Base-by-base conservation (phyloP, 1,140 invertebrate species). In the Anastatus disparis region DNA sequence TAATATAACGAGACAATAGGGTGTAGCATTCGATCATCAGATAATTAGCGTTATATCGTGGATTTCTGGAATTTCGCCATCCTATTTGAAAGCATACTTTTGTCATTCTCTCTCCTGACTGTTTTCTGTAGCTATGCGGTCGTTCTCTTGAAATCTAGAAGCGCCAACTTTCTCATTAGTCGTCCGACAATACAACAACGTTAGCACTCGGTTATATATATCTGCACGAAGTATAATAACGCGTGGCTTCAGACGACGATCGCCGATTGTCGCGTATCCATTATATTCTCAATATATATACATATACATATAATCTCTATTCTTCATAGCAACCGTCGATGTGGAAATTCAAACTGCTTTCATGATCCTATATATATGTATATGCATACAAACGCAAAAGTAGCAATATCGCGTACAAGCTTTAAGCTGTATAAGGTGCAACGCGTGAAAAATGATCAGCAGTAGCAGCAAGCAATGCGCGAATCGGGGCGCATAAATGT, bases 161-260 rank as follows among this genome's bases (percentile, higher is more conserved):
- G 68, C 61, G 61, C 76, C 78, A 83, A 84, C 79, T 85, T 84
- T 84, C 78, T 84, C 82, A 83, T 85, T 85, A 84, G 79, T 74
- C 78, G 64, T 66, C 76, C 76, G 76, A 84, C 81, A 82, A 84
- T 83, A 74, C 78, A 72, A 68, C 74, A 69, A 70, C 75, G 76
- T 78, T 77, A 76, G 76, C 65, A n/a, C n/a, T 70, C 2, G 70
- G 59, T 64, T n/a, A n/a, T n/a, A n/a, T 78, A 75, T 77, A 77
- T 77, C 75, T 78, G 74, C 52, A 75, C 61, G 74, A n/a, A 74
- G 77, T 75, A 81, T 79, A 83, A 81, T 80, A 77, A 78, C 76
- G 78, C 76, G 65, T 75, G 75, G 68, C 73, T 77, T 76, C 76
- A 79, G 78, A 80, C 78, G 61, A 52, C 75, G 76, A 80, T 83